Base-by-base conservation (phyloP, 64 coral and sea anemone genomes). In the Montipora cactus region DNA sequence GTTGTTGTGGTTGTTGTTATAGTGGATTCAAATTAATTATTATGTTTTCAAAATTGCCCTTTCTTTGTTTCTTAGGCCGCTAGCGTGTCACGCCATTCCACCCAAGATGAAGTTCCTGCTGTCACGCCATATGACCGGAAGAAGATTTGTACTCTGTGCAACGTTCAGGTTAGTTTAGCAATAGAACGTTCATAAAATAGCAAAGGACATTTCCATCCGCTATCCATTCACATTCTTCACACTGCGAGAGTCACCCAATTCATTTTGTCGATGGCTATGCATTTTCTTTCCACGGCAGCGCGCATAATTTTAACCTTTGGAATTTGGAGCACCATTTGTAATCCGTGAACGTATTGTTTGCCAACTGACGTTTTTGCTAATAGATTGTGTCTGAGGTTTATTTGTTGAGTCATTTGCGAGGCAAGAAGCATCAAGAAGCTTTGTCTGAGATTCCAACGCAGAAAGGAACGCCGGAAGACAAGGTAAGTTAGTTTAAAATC, bases 381-480 rank as follows among this genome's bases (percentile, higher is more conserved):
- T 53, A 98, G 97, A 98, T 98, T 91, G 94, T 96, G 47, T 98
- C 97, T 25, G 97, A 98, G 82, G 97, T 98, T 19, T 98, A 98
- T 79, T 96, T 98, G 77, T 78, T 94, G 46, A 98, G 97, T 88
- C 97, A 98, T 91, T 81, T 98, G 13, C 69, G 97, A 89, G 97
- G 97, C 21, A 98, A 98, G 21, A 92, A 83, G 64, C 97, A 98
- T 18, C 92, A 96, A 74, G 88, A 94, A 78, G 94, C 97, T 19
- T 51, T 96, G 69, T 91, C 87, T 84, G 94, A 96, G 47, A 90
- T 89, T 5, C 94, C 83, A 59, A 89, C 85, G 25, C 69, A 72
- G 12, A 98, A 96, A 68, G 84, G 61, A 79, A 55, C 74, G 7
- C 18, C 18, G 16, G 92, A 93, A 19, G 92, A 88, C 83, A 95